These are phyloP conservation scores for Antechinus flavipes DNA, from an alignment of 2,113 vertebrate species.

Conservation along the genomic window DNA sequence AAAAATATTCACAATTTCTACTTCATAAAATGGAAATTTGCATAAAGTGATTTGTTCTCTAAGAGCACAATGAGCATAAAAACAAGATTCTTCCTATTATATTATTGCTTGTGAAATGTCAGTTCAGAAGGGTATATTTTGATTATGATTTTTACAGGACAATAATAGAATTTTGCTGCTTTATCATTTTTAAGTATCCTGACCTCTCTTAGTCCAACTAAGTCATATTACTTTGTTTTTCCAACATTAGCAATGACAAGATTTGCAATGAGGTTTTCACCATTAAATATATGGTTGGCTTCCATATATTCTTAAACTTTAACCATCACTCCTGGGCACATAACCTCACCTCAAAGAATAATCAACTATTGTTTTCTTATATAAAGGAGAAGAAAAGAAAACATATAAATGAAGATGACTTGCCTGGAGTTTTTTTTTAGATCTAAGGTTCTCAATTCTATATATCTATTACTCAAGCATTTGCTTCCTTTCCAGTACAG, in stretches of 20 bases:
- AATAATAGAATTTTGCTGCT: slow-evolving; percentile 56
- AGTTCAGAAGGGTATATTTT: slow-evolving; percentile 68
- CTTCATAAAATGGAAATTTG: slow-evolving; percentile 74
- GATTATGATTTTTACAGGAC: slow-evolving; percentile 69
- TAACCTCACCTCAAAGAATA: neutral
- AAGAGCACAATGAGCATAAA: slow-evolving; percentile 61
- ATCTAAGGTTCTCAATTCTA: neutral
- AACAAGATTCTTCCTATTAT: slow-evolving; percentile 54
- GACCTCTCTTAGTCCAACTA: neutral
- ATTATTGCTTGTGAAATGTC: slow-evolving; percentile 67
- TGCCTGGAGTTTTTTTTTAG: neutral
- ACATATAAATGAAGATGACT: neutral
- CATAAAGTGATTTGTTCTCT: slow-evolving; percentile 66
- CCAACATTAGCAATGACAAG: neutral
- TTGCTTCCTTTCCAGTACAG: neutral
- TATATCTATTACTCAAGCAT: neutral
- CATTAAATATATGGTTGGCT: neutral
- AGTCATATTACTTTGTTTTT: slow-evolving; percentile 44
- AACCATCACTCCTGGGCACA: neutral
- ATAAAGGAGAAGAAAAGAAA: neutral
- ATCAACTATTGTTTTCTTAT: neutral
- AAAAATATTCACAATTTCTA: slow-evolving; percentile 75
- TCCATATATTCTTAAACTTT: neutral
- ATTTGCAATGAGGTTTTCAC: slow-evolving; percentile 4
- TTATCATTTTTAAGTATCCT: neutral